These are phyloP conservation scores for Branchipolynoe longqiensis DNA, from an alignment of 2,888 invertebrate species.

Conservation along the genomic window DNA sequence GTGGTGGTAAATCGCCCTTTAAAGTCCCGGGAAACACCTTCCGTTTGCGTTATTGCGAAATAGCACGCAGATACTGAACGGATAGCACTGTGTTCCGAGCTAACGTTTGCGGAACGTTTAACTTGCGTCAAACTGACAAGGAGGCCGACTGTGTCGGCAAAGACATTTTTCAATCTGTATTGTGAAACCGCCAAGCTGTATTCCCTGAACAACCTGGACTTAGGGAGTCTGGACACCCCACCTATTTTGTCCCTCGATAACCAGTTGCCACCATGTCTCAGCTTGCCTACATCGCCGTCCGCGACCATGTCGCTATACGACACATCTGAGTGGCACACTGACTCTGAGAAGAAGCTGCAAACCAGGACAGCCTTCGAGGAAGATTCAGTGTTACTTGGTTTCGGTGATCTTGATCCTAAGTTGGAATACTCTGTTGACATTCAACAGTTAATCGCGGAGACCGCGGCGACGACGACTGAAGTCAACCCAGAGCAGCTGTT, in stretches of 20 bases:
- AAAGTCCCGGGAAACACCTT: neutral
- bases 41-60: slow-evolving; percentile 14
- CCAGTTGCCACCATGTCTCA: neutral
- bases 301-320: slow-evolving; percentile 57
- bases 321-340: slow-evolving; percentile 54
- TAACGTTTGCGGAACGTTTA: neutral
- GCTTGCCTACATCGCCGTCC: neutral
- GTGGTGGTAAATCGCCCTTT: neutral
- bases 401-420: slow-evolving; percentile 91
- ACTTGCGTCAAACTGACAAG: slow-evolving; percentile 18
- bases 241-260: slow-evolving; percentile 6
- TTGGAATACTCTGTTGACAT: slow-evolving; percentile 96
- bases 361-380: slow-evolving; percentile 47
- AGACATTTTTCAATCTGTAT: neutral
- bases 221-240: slow-evolving; percentile 53
- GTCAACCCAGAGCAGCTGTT: slow-evolving; percentile 44
- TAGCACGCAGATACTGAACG: neutral
- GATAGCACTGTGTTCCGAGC: neutral
- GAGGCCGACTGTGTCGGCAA: slow-evolving; percentile 51
- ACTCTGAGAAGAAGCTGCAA: slow-evolving; percentile 58
- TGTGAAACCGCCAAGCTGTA: slow-evolving; percentile 52
- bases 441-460: slow-evolving; percentile 89
- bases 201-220: slow-evolving; percentile 29
- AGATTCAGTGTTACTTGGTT: slow-evolving; percentile 69
- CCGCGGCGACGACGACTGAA: slow-evolving; percentile 77